These are phyloP conservation scores for Neodiprion pinetum DNA, from an alignment of 1,140 invertebrate genomes.

Conservation along the genomic window DNA sequence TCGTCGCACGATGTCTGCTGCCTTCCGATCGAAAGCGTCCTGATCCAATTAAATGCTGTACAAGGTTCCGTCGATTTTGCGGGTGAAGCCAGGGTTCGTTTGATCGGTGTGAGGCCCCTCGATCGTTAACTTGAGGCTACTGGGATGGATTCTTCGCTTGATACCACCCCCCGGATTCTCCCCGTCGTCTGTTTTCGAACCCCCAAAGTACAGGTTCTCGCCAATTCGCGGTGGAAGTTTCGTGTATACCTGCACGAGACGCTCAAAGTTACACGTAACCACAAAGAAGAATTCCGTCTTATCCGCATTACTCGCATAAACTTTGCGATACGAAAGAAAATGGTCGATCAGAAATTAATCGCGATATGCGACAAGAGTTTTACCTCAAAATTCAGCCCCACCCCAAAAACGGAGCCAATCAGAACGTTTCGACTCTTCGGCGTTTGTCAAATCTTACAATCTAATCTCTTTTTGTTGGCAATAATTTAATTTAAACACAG, in stretches of 20 bases:
- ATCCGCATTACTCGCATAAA: background rate
- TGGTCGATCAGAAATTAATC: constrained; percentile 4
- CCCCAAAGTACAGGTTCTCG: constrained; percentile 32
- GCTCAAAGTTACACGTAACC: background rate
- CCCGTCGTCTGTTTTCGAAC: background rate
- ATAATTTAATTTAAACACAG: background rate
- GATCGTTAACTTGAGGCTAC: constrained; percentile 58
- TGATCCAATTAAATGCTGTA: constrained; percentile 48
- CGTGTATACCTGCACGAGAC: constrained; percentile 27
- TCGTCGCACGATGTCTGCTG: too few relatives aligned
- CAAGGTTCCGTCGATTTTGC: constrained; percentile 61
- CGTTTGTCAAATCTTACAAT: background rate
- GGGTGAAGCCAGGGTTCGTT: constrained; percentile 58
- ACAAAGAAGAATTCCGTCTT: background rate
- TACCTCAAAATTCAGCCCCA: constrained; percentile 13
- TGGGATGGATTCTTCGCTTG: constrained; percentile 51
- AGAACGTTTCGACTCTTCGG: constrained; percentile 3
- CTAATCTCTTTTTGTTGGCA: background rate
- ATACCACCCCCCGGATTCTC: constrained; percentile 26
- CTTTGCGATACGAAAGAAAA: too few relatives aligned
- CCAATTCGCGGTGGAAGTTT: constrained; percentile 31
- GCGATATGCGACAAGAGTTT: background rate
- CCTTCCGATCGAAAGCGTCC: too few relatives aligned
- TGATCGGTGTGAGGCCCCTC: constrained; percentile 57
- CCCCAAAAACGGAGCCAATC: constrained; percentile 21